Evolutionary conservation across 2,113 vertebrate genomes (phyloP).

Genomic region (Capreolus pygargus): DNA sequence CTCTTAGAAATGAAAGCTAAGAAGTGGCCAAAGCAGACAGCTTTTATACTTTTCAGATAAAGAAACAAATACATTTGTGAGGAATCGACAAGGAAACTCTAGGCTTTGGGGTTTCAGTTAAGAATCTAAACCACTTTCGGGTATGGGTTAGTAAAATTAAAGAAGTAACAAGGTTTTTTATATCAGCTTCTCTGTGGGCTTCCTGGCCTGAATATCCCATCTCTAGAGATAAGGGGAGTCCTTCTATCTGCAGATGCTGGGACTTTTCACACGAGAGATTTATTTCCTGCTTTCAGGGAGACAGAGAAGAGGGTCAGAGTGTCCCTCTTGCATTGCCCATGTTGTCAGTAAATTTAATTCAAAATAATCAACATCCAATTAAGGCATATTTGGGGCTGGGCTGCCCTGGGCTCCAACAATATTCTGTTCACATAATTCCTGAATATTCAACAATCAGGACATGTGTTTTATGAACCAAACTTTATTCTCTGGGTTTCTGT

Average conservation of each 20-base stretch:
- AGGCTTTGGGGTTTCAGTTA: background rate
- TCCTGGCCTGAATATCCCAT: background rate
- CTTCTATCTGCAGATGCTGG: background rate
- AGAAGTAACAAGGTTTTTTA: background rate
- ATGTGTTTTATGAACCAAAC: background rate
- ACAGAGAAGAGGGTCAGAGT: background rate
- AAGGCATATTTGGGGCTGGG: background rate
- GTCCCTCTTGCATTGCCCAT: background rate
- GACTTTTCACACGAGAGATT: background rate
- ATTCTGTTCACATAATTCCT: background rate
- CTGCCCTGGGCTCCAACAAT: background rate
- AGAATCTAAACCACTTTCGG: background rate
- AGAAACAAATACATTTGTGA: background rate
- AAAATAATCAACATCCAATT: background rate
- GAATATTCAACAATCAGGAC: background rate
- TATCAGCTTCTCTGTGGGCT: background rate
- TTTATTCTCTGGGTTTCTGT: background rate
- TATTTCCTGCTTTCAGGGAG: background rate
- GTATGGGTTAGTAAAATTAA: background rate
- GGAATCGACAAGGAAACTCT: background rate
- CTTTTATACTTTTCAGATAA: background rate
- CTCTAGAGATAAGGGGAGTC: background rate
- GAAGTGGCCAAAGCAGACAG: background rate
- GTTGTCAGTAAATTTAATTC: background rate
- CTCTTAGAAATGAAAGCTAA: background rate